phyloP scores from a whole-genome alignment of 2,888 invertebrate species.

The Auanema freiburgensis region DNA sequence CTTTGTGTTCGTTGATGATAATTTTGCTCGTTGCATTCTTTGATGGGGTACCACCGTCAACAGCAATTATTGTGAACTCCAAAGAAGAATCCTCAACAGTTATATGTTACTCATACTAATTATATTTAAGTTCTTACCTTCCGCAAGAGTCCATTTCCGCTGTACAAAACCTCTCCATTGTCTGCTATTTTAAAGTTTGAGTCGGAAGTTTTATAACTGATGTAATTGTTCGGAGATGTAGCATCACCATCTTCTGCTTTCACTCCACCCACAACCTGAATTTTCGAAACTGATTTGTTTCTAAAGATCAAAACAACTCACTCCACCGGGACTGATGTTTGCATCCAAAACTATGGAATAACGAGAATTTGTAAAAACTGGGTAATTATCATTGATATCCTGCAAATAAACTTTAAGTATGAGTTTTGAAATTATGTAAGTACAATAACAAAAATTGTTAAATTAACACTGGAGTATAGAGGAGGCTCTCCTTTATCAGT shows the following conservation, averaged over 20 bases:
- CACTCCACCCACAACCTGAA: constrained; percentile 27
- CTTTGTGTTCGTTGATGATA: constrained; percentile 38
- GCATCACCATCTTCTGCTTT: constrained; percentile 36
- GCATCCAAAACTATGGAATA: constrained; percentile 38
- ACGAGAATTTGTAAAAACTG: constrained; percentile 36
- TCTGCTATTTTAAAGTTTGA: constrained; percentile 30
- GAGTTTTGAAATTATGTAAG: neutral
- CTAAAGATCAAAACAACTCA: constrained; percentile 6
- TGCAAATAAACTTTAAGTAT: constrained; percentile 13
- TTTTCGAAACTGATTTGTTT: neutral
- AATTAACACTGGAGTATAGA: neutral
- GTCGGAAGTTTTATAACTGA: constrained; percentile 27
- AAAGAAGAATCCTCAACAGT: constrained; percentile 17
- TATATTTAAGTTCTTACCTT: constrained; percentile 1
- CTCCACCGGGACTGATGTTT: constrained; percentile 36
- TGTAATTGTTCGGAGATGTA: constrained; percentile 40
- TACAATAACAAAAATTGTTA: neutral
- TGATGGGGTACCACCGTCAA: constrained; percentile 32
- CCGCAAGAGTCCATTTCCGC: constrained; percentile 25
- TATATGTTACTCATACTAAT: neutral
- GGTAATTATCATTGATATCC: constrained; percentile 42
- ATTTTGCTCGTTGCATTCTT: constrained; percentile 20
- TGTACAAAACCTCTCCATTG: constrained; percentile 35
- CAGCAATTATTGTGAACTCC: constrained; percentile 35
- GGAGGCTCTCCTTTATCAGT: constrained; percentile 37